phyloP scores from a whole-genome alignment of 2,113 vertebrate genomes.

The Nycticryphes semicollaris region DNA sequence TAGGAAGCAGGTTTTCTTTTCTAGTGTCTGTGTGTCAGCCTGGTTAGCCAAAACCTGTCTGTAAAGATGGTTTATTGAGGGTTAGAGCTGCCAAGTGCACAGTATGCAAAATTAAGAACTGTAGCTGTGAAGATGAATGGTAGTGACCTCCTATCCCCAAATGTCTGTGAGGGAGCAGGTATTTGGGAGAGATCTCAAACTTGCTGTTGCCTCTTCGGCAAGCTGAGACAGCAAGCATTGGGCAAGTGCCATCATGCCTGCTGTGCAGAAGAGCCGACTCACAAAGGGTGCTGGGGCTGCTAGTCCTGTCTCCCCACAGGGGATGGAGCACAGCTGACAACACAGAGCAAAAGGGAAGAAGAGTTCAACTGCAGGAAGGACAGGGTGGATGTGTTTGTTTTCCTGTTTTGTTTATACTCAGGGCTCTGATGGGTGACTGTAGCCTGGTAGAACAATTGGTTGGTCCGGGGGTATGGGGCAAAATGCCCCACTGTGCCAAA shows the following conservation, averaged over 20 bases:
- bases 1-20: not conserved
- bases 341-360: not conserved
- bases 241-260: accelerated
- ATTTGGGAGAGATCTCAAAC: not conserved
- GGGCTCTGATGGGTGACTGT: not conserved
- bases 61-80: not conserved
- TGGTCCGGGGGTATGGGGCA: not conserved
- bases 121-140: not conserved
- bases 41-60: not conserved
- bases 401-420: not conserved
- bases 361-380: conserved; percentile 23
- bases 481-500: not conserved
- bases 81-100: not conserved
- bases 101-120: not conserved
- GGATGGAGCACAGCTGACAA: conserved; percentile 41
- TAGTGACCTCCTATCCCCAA: not conserved
- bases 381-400: not conserved
- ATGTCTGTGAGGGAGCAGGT: not conserved
- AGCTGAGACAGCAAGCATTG: not conserved
- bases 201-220: not conserved
- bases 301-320: not conserved
- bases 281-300: not conserved
- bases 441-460: not conserved
- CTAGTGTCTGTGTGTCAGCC: not conserved
- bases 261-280: accelerated